Percentiles rank a stretch among this genome's conserved stretches.
Conservation (phyloP, 2,888 invertebrate genomes). For the Drosophila peninsularis region DNA sequence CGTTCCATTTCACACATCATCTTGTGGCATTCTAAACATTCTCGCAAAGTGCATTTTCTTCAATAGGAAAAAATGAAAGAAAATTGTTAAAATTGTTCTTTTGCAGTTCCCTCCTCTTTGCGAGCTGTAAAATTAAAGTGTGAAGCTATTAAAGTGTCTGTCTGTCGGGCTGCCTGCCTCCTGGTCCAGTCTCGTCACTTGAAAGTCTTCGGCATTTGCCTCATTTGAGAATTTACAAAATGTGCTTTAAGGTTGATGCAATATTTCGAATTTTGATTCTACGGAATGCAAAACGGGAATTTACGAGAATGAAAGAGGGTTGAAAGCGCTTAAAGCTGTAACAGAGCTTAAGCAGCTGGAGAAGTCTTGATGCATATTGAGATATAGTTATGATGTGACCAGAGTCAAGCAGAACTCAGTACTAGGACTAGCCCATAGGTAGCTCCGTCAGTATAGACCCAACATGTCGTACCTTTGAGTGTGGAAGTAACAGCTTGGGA, state of each 20-base stretch:
- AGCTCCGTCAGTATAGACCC: too few species aligned
- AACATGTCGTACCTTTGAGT: too few species aligned
- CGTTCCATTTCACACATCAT: constrained; percentile 38
- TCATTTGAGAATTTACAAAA: constrained; percentile 1
- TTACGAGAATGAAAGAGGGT: not conserved
- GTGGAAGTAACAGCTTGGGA: too few species aligned
- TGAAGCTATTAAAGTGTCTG: constrained; percentile 62
- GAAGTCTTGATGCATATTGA: not conserved
- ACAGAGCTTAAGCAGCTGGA: too few species aligned
- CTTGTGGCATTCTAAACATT: constrained; percentile 35
- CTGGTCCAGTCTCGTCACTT: not conserved
- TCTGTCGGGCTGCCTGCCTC: constrained; percentile 15
- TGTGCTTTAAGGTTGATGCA: not conserved
- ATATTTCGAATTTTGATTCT: not conserved
- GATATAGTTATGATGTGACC: too few species aligned
- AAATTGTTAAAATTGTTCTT: constrained; percentile 15
- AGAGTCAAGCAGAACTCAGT: not conserved
- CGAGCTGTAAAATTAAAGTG: not conserved
- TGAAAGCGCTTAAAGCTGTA: not conserved
- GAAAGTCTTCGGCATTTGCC: not conserved
- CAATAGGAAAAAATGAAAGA: constrained; percentile 1
- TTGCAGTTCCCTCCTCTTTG: constrained; percentile 11
- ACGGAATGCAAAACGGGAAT: not conserved
- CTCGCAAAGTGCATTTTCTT: constrained; percentile 32
- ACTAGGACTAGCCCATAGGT: not conserved